Percentiles rank a stretch among this genome's conserved stretches.
phyloP scores from a whole-genome alignment of 2,888 invertebrate genomes.

The Hybos culiciformis region DNA sequence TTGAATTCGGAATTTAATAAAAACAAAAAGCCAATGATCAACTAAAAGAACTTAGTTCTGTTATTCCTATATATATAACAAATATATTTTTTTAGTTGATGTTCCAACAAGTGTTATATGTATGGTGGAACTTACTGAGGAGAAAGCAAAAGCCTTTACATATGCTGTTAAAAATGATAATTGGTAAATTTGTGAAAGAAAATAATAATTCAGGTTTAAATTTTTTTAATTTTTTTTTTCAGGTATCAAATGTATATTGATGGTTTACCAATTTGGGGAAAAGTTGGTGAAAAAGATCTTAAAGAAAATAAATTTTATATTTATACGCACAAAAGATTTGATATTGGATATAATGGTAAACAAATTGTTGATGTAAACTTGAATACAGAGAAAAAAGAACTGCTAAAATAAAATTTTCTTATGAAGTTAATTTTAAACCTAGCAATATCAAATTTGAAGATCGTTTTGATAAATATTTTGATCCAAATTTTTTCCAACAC shows the following conservation, averaged over 20 bases:
- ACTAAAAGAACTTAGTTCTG: too few species aligned
- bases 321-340: slow-evolving; percentile 97
- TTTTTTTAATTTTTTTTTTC: too few species aligned
- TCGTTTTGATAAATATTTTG: slow-evolving; percentile 96
- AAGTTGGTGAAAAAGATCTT: slow-evolving; percentile 87
- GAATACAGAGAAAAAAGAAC: slow-evolving; percentile 82
- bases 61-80: too few species aligned
- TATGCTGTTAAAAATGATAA: slow-evolving; percentile 99
- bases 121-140: slow-evolving; percentile 66
- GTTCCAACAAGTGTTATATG: slow-evolving; percentile 58
- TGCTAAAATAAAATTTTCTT: slow-evolving; percentile 79
- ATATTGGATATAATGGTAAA: slow-evolving; percentile 90
- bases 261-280: slow-evolving; percentile 96
- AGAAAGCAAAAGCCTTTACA: slow-evolving; percentile 80
- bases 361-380: slow-evolving; percentile 97
- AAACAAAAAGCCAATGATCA: too few species aligned
- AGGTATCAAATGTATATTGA: slow-evolving; percentile 99
- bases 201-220: too few species aligned
- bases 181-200: too few species aligned
- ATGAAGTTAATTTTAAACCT: slow-evolving; percentile 93
- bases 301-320: slow-evolving; percentile 70
- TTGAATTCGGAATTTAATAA: too few species aligned
- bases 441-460: slow-evolving; percentile 80
- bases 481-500: slow-evolving; percentile 98
- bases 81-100: slow-evolving; percentile 40